Evolutionary conservation across 2,888 invertebrate species (phyloP).

Genomic region (Anoncus sp.): DNA sequence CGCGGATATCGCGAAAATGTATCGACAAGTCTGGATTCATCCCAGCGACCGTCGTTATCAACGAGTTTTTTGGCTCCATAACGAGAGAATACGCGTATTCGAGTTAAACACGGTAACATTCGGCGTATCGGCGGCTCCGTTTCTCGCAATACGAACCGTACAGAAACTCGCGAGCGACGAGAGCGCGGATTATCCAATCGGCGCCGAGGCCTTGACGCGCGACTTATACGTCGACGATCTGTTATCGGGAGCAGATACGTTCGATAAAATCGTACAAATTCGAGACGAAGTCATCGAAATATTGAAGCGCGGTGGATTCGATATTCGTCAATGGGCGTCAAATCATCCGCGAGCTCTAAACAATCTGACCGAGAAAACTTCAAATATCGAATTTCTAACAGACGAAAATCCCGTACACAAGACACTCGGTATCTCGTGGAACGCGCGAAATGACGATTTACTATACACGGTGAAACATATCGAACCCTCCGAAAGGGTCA

Average conservation of each 20-base stretch:
- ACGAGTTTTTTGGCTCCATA: constrained; percentile 49
- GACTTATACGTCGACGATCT: constrained; percentile 68
- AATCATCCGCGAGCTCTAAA: constrained; percentile 41
- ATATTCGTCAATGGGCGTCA: constrained; percentile 73
- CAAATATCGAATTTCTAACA: constrained; percentile 44
- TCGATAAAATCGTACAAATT: constrained; percentile 60
- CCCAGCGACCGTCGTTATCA: constrained; percentile 56
- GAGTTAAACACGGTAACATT: constrained; percentile 60
- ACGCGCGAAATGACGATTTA: constrained; percentile 43
- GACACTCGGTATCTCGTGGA: no score
- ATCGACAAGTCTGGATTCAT: constrained; percentile 38
- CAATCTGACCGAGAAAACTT: constrained; percentile 18
- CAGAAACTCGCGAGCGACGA: constrained; percentile 58
- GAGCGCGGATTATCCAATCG: constrained; percentile 51
- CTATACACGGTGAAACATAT: constrained; percentile 42
- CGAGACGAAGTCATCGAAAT: constrained; percentile 66
- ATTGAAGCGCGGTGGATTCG: constrained; percentile 71
- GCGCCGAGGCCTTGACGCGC: constrained; percentile 33
- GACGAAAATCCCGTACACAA: constrained; percentile 53
- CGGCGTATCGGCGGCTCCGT: constrained; percentile 55
- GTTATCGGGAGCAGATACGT: constrained; percentile 58
- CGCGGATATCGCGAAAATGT: no score
- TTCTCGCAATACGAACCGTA: constrained; percentile 58
- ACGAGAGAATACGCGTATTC: constrained; percentile 31
- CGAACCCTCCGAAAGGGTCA: constrained; percentile 22